These are phyloP conservation scores for Eucriotettix oculatus DNA, from an alignment of 2,888 invertebrate species.

Conservation along the genomic window DNA sequence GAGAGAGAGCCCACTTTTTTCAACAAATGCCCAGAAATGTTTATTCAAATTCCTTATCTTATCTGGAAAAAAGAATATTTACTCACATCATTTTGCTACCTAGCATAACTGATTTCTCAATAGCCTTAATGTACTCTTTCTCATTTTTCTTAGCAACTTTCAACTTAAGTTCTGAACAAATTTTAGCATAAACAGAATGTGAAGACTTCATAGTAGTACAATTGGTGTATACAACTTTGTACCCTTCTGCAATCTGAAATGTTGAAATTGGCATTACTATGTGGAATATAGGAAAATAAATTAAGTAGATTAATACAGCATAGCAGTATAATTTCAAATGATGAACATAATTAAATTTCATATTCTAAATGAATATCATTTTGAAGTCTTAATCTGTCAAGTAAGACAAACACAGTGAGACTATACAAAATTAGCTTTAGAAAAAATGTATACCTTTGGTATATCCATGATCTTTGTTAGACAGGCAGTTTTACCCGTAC, in stretches of 20 bases:
- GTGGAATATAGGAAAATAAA: no score
- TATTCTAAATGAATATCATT: not conserved
- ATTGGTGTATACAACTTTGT: slow-evolving; percentile 58
- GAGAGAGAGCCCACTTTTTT: not conserved
- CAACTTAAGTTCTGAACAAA: slow-evolving; percentile 53
- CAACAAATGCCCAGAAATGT: not conserved
- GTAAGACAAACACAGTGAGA: not conserved
- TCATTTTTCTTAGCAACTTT: slow-evolving; percentile 39
- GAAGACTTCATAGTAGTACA: slow-evolving; percentile 83
- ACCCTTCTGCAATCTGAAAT: slow-evolving; percentile 18
- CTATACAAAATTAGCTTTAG: no score
- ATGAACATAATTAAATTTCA: not conserved
- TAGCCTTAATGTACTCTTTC: slow-evolving; percentile 43
- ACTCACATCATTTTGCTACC: slow-evolving; percentile 58
- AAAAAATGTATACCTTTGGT: slow-evolving; percentile 34
- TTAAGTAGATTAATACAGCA: no score
- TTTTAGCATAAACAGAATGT: slow-evolving; percentile 57
- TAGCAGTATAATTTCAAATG: no score
- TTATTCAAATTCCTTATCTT: slow-evolving; percentile 4
- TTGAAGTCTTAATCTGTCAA: slow-evolving; percentile 2
- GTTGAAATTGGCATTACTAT: not conserved
- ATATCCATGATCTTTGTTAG: slow-evolving; percentile 55
- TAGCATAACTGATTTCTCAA: slow-evolving; percentile 50
- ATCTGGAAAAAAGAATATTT: not conserved
- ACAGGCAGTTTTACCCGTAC: slow-evolving; percentile 91